Evolutionary conservation across 2,888 invertebrate genomes (phyloP).

Genomic region (Tetragnatha montana): DNA sequence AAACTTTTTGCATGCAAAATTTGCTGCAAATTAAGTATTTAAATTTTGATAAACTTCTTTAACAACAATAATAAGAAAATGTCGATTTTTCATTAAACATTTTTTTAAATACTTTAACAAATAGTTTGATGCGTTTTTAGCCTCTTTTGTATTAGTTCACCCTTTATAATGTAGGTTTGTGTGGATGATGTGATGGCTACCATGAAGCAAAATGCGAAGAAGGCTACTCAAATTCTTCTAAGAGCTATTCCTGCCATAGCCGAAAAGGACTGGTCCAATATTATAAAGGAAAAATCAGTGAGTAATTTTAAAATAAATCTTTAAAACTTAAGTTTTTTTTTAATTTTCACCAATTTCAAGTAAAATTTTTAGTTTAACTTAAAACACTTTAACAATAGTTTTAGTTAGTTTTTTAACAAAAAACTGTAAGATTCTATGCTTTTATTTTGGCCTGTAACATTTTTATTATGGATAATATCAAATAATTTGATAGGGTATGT

Average conservation of each 20-base stretch:
- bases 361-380: too few species aligned
- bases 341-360: too few species aligned
- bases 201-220: conserved; percentile 86
- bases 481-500: too few species aligned
- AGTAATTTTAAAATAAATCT: not conserved
- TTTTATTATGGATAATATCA: too few species aligned
- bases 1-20: too few species aligned
- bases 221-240: conserved; percentile 84
- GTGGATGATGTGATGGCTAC: conserved; percentile 85
- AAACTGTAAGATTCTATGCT: too few species aligned
- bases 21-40: conserved; percentile 7
- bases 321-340: too few species aligned
- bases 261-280: conserved; percentile 82
- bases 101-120: conserved; percentile 11
- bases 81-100: not conserved
- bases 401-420: too few species aligned
- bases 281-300: conserved; percentile 48
- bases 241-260: conserved; percentile 85
- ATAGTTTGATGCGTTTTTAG: conserved; percentile 12
- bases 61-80: not conserved
- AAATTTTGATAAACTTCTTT: not conserved
- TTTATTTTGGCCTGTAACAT: too few species aligned
- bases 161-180: conserved; percentile 79
- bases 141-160: conserved; percentile 1
- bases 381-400: too few species aligned